These are phyloP conservation scores for Cheilosia impressa DNA, from an alignment of 2,888 invertebrate species.

Conservation along the genomic window DNA sequence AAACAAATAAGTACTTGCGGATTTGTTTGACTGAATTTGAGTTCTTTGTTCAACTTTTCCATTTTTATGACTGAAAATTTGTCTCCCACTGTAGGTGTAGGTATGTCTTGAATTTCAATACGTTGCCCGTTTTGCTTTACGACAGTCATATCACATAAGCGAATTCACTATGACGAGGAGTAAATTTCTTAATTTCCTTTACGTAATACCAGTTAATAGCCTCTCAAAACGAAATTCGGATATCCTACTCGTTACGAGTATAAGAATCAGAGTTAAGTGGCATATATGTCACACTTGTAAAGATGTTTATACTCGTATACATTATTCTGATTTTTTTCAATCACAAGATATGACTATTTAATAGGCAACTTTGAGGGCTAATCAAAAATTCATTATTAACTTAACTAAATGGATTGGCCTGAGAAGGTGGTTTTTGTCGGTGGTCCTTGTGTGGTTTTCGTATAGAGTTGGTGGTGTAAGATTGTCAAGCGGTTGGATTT, in stretches of 20 bases:
- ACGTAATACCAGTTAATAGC: neutral
- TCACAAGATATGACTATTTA: neutral
- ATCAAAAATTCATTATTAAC: slow-evolving; percentile 3
- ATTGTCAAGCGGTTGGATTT: too few species aligned
- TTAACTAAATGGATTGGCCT: neutral
- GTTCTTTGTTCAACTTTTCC: neutral
- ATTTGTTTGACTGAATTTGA: slow-evolving; percentile 18
- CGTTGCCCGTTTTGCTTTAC: neutral
- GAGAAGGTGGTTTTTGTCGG: neutral
- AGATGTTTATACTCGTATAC: neutral
- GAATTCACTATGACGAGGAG: neutral
- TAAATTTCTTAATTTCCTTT: slow-evolving; percentile 20
- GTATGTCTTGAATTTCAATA: slow-evolving; percentile 21
- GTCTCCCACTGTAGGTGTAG: neutral
- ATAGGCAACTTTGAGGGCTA: neutral
- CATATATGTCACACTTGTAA: neutral
- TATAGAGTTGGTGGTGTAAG: too few species aligned
- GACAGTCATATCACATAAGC: too few species aligned
- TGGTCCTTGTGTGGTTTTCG: neutral
- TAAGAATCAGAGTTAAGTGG: neutral
- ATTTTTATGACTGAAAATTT: slow-evolving; percentile 5
- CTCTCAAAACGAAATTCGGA: slow-evolving; percentile 2
- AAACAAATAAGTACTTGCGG: neutral
- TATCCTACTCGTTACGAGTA: neutral
- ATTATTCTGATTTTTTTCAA: neutral